Base-by-base conservation (phyloP, 1,140 invertebrate species). In the Achroia grisella region DNA sequence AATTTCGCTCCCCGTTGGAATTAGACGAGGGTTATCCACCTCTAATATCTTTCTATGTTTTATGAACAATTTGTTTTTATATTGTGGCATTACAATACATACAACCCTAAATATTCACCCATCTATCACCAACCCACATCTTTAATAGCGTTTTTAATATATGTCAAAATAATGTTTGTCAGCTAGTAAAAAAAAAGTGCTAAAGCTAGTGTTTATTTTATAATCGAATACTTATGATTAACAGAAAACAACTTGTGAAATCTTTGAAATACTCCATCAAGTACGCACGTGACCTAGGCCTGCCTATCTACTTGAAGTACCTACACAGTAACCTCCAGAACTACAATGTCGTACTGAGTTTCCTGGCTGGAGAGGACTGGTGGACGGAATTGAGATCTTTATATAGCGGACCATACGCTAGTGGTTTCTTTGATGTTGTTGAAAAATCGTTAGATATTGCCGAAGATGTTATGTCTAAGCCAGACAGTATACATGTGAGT, bases 401-500 rank as follows among this genome's bases (percentile, higher is more conserved):
- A 27, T 85, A 83, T 41, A 67, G 58, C 11, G 78, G 79, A 44
- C 57, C 66, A 0, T 52, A 69, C 32, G 51, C 71, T 4, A 55
- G 17, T 0, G 44, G 51, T 3, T 76, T 87, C 44, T 67, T 86
- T 8, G 58, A 71, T 15, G 40, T 57, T 2, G 28, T 74, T 1
- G 82, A 86, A 40, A 69, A 63, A 3, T 72, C 57, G 14, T 78
- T 80, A 31, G 69, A 76, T 13, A 71, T 86, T 8, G 46, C 61
- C 35, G 70, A 74, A 36, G 66, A 86, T 57, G 28, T 86, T 10
- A 17, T 87, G 3, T 72, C 43, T 4, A 72, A 84, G 48, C 40
- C 85, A 8, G 79, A 85, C 61, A 58, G 71, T 39, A 71, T 86
- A 48, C 78, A 84, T 49, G 85, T 86, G 56, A 76, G 72, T 71